Percentiles rank a stretch among this genome's conserved stretches.
These are phyloP conservation scores for Acropora tenuis DNA, from an alignment of 64 coral and sea anemone species.

Conservation along the genomic window DNA sequence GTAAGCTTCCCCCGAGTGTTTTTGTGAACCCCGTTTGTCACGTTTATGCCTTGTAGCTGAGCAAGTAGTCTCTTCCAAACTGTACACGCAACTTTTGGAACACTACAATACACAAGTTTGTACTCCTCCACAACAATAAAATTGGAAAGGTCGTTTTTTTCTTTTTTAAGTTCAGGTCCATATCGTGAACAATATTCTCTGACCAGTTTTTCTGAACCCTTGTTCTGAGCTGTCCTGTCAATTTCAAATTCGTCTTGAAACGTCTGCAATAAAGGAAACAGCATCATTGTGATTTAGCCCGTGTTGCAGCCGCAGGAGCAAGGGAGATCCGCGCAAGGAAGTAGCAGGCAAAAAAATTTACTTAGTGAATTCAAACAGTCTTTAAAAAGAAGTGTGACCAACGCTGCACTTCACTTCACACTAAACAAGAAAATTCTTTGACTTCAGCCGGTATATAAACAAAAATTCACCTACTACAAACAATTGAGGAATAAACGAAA, in stretches of 20 bases:
- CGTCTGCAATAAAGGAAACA: background rate
- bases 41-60: slow-evolving; percentile 24
- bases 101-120: slow-evolving; percentile 67
- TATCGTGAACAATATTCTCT: background rate
- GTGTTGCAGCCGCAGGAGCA: too few relatives aligned
- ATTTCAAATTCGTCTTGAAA: background rate
- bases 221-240: background rate
- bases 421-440: too few relatives aligned
- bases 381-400: too few relatives aligned
- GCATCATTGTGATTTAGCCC: background rate
- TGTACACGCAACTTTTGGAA: slow-evolving; percentile 71
- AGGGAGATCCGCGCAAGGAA: too few relatives aligned
- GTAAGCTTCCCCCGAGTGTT: slow-evolving; percentile 49
- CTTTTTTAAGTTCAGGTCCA: background rate
- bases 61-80: slow-evolving; percentile 59
- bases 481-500: too few relatives aligned
- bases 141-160: slow-evolving; percentile 46
- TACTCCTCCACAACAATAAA: slow-evolving; percentile 61
- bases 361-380: too few relatives aligned
- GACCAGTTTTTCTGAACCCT: background rate
- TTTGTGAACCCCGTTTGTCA: slow-evolving; percentile 30
- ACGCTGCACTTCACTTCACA: too few relatives aligned
- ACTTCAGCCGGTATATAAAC: too few relatives aligned
- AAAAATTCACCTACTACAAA: too few relatives aligned
- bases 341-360: too few relatives aligned